A percentile compares a stretch with the other conserved stretches of the same genome.
phyloP scores from a whole-genome alignment of 2,797 vertebrate genomes.

The Taenioides sp. region DNA sequence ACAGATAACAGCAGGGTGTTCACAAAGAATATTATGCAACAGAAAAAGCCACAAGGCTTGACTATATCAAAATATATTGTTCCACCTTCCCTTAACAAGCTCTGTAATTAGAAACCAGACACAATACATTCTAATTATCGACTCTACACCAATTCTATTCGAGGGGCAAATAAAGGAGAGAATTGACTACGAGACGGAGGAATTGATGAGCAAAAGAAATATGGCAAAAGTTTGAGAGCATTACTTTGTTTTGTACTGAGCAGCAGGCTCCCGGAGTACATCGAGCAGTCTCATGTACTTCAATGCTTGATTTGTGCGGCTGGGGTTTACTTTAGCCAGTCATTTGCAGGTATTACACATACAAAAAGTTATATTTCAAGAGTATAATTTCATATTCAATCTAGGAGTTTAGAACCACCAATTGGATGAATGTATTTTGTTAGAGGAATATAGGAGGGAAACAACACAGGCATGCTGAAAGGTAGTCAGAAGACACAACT shows the following conservation, averaged over 20 bases:
- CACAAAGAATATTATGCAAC: too few species aligned
- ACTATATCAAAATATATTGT: slow-evolving; percentile 1
- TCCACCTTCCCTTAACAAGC: neutral
- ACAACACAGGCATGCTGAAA: too few species aligned
- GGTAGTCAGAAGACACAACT: neutral
- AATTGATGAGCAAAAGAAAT: neutral
- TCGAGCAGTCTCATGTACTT: neutral
- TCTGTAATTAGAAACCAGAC: neutral
- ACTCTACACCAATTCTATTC: neutral
- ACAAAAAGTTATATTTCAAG: too few species aligned
- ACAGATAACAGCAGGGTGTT: neutral
- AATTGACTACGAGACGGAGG: neutral
- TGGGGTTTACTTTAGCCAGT: neutral
- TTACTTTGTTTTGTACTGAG: neutral
- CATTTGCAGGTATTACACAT: neutral
- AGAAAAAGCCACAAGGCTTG: neutral
- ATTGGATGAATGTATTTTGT: too few species aligned
- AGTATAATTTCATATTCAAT: neutral
- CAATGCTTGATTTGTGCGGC: neutral
- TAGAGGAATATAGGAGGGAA: too few species aligned
- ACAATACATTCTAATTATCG: neutral
- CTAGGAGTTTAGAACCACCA: neutral
- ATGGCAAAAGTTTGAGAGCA: neutral
- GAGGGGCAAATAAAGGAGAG: neutral
- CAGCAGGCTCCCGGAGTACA: neutral